A percentile compares a stretch with the other conserved stretches of the same genome.
Evolutionary conservation across 2,888 invertebrate species (phyloP).

Genomic region (Drosophila atroscutellata): DNA sequence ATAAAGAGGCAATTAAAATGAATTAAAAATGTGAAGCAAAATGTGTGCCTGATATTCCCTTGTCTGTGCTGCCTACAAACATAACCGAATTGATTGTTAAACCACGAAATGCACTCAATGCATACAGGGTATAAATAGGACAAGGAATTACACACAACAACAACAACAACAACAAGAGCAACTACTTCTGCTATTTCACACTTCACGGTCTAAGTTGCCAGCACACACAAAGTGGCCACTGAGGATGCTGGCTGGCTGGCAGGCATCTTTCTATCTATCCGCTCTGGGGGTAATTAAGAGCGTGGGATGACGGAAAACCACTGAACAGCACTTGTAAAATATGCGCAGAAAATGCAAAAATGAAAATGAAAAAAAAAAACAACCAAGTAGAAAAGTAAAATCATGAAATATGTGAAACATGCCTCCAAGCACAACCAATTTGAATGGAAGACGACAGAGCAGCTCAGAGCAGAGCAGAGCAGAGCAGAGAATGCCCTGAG

Average conservation of each 20-base stretch:
- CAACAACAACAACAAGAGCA: neutral
- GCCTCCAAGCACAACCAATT: conserved; percentile 45
- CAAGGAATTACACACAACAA: conserved; percentile 2
- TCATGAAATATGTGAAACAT: conserved; percentile 81
- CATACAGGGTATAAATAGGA: conserved; percentile 31
- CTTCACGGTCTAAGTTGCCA: conserved; percentile 33
- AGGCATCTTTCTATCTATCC: conserved; percentile 13
- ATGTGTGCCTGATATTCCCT: neutral
- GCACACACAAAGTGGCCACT: conserved; percentile 47
- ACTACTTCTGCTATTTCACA: conserved; percentile 20
- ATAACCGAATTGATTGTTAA: neutral
- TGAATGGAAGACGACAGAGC: conserved; percentile 40
- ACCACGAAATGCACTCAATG: neutral
- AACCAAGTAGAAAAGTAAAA: conserved; percentile 64
- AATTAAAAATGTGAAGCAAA: neutral
- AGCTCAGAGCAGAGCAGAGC: neutral
- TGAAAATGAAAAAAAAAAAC: conserved; percentile 29
- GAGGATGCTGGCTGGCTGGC: conserved; percentile 40
- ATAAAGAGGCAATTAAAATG: neutral
- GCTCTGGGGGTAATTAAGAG: conserved; percentile 75
- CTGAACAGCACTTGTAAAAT: conserved; percentile 60
- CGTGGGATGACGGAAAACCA: conserved; percentile 72
- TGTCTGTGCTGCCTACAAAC: neutral
- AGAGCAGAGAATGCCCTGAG: conserved; percentile 30
- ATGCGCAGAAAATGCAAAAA: conserved; percentile 61